Base-by-base conservation (phyloP, 2,113 vertebrate genomes). In the Dolichotis patagonum region DNA sequence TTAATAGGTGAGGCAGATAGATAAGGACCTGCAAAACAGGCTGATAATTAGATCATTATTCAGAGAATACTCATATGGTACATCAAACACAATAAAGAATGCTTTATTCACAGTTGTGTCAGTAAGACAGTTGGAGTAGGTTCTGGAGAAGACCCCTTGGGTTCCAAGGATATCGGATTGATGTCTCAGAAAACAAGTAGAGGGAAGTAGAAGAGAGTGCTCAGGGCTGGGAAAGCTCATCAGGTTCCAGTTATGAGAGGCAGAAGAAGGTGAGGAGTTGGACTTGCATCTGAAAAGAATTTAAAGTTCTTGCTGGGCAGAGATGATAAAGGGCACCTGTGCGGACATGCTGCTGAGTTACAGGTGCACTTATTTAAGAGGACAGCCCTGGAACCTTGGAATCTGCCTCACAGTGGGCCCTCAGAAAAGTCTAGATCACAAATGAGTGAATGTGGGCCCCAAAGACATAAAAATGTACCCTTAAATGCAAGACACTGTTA, bases 401-500 rank as follows among this genome's bases (percentile, higher is more conserved):
- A 26, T 56, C 87, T 82, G 41, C 26, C 24, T 62, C 49, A 26
- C 5, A 17, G 17, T 1, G 28, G 14, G 5, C 5, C 43, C 16
- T 80, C 14, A 14, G 4, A 5, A 83, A 80, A 75, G 19, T 26
- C 9, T 35, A 19, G 16, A 9, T 1, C 28, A 43, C 17, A 35
- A 32, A 46, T 0, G 1, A 49, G 1, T 58, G 28, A 63, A 65
- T 4, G 2, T 56, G 6, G n/a, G 2, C 20, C 26, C 32, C 14
- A 54, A 14, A 58, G 20, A 16, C 67, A 65, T 28, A 17, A 56
- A 65, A 19, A 32, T 19, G 13, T 35, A 5, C 46, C 16, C 38
- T 67, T 41, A 75, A 60, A 67, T 0, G 13, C 35, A 85, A 90
- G 49, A 60, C 32, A 49, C 17, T 10, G 24, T 46, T 20, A 65